Percentiles rank a stretch among this genome's conserved stretches.
Conservation (phyloP, 1,140 invertebrate species). For the Formica selysi region DNA sequence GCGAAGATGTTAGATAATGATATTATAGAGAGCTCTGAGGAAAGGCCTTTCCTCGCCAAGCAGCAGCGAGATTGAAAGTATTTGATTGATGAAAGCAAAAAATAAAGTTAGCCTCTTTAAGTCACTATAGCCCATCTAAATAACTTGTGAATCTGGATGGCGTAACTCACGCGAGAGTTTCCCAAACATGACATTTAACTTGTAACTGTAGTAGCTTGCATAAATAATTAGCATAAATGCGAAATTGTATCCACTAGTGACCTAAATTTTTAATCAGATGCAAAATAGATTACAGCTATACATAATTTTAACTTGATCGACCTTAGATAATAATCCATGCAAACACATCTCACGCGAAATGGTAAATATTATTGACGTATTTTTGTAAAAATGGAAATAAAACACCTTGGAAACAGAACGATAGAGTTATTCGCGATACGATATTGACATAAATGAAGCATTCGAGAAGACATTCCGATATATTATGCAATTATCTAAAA, state of each 20-base stretch:
- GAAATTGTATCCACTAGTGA: conserved; percentile 10
- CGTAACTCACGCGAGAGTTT: background rate
- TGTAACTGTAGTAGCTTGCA: background rate
- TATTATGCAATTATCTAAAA: conserved; percentile 32
- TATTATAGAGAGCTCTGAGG: conserved; percentile 17
- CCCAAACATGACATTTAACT: background rate
- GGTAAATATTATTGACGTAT: conserved; percentile 10
- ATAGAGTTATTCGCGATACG: background rate
- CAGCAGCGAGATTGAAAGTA: background rate
- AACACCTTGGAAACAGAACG: background rate
- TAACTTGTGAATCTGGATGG: conserved; percentile 5
- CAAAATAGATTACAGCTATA: background rate
- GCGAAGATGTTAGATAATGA: conserved; percentile 44
- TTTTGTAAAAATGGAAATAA: conserved; percentile 28
- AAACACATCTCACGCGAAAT: background rate
- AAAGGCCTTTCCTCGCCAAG: conserved; percentile 14
- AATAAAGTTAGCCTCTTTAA: background rate
- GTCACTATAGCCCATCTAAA: background rate
- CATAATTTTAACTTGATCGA: conserved; percentile 8
- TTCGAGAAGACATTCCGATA: conserved; percentile 9
- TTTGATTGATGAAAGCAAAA: conserved; percentile 31
- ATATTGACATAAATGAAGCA: background rate
- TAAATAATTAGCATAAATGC: conserved; percentile 12
- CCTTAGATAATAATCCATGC: conserved; percentile 41
- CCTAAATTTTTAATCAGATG: conserved; percentile 45